Base-by-base conservation (phyloP, 23 tunicate genomes). In the Styela plicata region DNA sequence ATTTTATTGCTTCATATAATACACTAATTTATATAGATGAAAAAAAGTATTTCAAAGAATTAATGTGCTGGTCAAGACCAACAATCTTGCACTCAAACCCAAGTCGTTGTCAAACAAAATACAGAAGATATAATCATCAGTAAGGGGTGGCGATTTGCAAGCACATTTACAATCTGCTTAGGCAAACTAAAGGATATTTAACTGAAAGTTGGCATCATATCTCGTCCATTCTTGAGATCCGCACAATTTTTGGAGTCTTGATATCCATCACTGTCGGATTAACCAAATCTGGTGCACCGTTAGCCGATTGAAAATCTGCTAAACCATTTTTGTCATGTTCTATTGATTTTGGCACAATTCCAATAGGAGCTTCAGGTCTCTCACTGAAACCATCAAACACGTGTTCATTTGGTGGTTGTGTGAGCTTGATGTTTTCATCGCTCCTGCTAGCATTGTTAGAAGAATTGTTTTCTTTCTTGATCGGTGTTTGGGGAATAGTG, bases 391-490 rank as follows among this genome's bases (percentile, higher is more conserved):
- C 71, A 66, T 3, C 31, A 66, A 7, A 5, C 16, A 3, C 71
- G 16, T 66, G 30, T 3, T 66, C 17, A 17, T 17, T 28, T 3
- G 30, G 71, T 26, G 30, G 16, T 34, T 24, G 36, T 2, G 69
- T 52, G 69, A 52, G 86, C 79, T 28, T 83, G 35, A 24, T 52
- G 53, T 69, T 16, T 18, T 18, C 78, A 71, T 23, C 36, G 13
- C 57, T 70, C 79, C 19, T 3, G 26, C 79, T 83, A 20, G 86
- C 79, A 69, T 83, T 83, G 3, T 83, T 28, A 24, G 86, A 71
- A 10, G 86, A 53, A 36, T 71, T 74, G 79, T 83, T 83, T 63
- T 83, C 86, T 13, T 83, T 74, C 69, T 83, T 83, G 24, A 69
- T 74, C 18, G 0, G 0, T 22, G 53, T 25, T 66, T 3, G 7